Base-by-base conservation (phyloP, 1,140 invertebrate genomes). In the Hyphantria cunea region DNA sequence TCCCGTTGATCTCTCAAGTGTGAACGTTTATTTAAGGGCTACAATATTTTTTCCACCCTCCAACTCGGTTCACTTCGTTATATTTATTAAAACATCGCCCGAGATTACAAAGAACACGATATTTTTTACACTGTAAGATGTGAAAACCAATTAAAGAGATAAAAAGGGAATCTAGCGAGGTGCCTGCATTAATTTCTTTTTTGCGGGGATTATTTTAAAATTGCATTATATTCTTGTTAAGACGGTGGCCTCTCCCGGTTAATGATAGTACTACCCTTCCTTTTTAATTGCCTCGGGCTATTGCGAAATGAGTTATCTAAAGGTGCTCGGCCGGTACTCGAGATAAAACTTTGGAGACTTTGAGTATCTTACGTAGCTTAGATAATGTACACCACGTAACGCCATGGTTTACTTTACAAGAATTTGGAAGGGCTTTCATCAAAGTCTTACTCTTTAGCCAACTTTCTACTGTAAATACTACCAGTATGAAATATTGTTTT, bases 61-160 rank as follows among this genome's bases (percentile, higher is more conserved):
- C 73, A 58, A 64, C 61, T 62, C 51, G 54, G 68, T 72, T 86
- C 84, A 90, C 86, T 89, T 88, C 85, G 88, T 90, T 90, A 90
- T 89, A 90, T 90, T 90, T 90, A 89, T 89, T 90, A 90, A 90
- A 90, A 90, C 85, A 90, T 88, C 86, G 85, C 79, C 84, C 81
- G 82, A 89, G 87, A 90, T 90, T 89, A 89, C 82, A 86, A 86
- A 87, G 83, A 89, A 89, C 84, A 89, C 80, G 88, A 90, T 90
- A 90, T 90, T 90, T 90, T 89, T 90, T 89, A 85, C 86, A 90
- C 86, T 82, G 81, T 77, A 88, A 90, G 88, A 90, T 90, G 88
- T 90, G 88, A 90, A 90, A 90, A 90, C 88, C 88, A 90, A 90
- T 90, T 90, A 90, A 90, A 85, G 80, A 90, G 88, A 90, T 90